Percentiles rank a stretch among this genome's conserved stretches.
Conservation (phyloP, 1,140 invertebrate genomes). For the Penaeus vannamei region DNA sequence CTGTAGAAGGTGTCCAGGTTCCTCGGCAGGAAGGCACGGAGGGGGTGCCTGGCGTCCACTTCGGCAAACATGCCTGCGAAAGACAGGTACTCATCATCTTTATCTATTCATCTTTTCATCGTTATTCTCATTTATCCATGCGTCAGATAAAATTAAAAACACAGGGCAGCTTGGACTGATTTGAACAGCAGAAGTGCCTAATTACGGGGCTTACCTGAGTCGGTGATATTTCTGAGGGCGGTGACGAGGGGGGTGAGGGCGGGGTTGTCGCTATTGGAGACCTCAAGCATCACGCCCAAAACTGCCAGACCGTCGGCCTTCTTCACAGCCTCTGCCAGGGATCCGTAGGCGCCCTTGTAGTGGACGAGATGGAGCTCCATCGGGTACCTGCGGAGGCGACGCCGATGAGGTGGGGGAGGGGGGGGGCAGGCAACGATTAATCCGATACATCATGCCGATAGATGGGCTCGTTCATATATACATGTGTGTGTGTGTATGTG, state of each 20-base stretch:
- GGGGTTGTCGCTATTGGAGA: conserved; percentile 68
- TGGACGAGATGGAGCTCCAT: conserved; percentile 86
- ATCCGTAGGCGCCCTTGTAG: conserved; percentile 82
- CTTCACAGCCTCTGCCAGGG: conserved; percentile 79
- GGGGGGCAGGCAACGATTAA: neutral
- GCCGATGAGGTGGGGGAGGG: neutral
- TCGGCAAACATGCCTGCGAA: conserved; percentile 34
- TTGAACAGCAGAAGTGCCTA: too few species aligned
- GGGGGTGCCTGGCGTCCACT: conserved; percentile 40
- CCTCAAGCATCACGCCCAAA: conserved; percentile 82
- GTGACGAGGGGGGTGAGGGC: conserved; percentile 53
- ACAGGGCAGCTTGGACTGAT: too few species aligned
- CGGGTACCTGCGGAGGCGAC: conserved; percentile 74
- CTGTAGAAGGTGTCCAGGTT: conserved; percentile 79
- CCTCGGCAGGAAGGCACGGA: conserved; percentile 75
- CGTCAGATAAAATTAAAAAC: too few species aligned
- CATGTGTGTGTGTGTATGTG: too few species aligned
- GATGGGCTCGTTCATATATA: too few species aligned
- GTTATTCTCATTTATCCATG: too few species aligned
- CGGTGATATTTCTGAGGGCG: conserved; percentile 44
- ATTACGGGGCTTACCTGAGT: conserved; percentile 4
- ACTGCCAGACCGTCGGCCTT: conserved; percentile 85
- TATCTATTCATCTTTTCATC: too few species aligned
- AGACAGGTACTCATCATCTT: neutral
- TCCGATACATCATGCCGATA: too few species aligned